phyloP scores from a whole-genome alignment of 2,113 vertebrate genomes.

The Cathartes aura region DNA sequence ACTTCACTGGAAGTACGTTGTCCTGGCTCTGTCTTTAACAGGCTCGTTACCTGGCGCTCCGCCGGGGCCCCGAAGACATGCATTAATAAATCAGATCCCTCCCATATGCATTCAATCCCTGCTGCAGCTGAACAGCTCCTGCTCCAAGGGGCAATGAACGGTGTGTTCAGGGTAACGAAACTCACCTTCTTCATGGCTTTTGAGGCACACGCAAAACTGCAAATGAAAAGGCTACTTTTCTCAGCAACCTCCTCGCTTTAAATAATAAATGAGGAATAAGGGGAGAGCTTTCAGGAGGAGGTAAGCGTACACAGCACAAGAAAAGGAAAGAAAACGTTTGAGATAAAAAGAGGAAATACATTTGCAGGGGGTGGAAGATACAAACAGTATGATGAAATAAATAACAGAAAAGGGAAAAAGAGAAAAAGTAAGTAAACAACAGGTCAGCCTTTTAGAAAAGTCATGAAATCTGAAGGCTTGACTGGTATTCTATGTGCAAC shows the following conservation, averaged over 20 bases:
- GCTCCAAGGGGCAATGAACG: fast-evolving
- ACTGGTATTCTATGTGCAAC: not conserved
- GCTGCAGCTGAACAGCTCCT: not conserved
- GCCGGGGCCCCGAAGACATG: fast-evolving
- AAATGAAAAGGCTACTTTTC: not conserved
- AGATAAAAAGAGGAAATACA: not conserved
- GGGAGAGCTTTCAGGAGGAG: not conserved
- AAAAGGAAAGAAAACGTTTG: not conserved
- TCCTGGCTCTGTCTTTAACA: not conserved
- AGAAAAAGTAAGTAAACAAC: not conserved
- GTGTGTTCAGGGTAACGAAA: not conserved
- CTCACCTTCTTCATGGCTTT: fast-evolving
- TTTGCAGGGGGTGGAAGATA: not conserved
- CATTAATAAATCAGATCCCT: not conserved
- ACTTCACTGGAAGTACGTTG: not conserved
- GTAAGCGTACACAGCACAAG: not conserved
- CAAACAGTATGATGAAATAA: not conserved
- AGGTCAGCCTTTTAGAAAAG: not conserved
- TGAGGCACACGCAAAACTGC: fast-evolving
- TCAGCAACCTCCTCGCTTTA: not conserved
- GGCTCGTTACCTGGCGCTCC: fast-evolving
- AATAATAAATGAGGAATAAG: not conserved
- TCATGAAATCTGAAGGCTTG: not conserved
- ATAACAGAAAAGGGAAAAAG: not conserved
- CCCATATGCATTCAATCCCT: fast-evolving